Evolutionary conservation across 2,113 vertebrate genomes (phyloP), one percentile per base, ranked within the genome.

Genomic region (Stictonetta naevosa): DNA sequence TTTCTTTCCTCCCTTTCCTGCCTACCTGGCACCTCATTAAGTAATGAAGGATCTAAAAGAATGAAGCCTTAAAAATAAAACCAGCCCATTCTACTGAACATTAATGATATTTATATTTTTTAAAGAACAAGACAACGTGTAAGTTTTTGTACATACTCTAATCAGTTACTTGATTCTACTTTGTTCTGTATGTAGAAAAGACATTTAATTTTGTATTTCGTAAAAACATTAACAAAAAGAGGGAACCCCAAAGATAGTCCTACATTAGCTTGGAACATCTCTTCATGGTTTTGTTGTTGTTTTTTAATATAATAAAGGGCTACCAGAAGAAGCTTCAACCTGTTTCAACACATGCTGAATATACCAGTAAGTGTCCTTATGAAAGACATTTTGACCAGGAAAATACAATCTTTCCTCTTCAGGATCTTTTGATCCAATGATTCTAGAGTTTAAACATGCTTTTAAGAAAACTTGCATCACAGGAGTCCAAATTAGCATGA

Each of bases 31-130:
- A 56, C 82, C 68, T 94, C 91, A 16, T 68, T 86, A 82, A 96
- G 91, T 93, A 88, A 97, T 96, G 95, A 97, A 97, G 96, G 91
- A 96, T 95, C 93, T 97, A 82, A 95, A 86, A 94, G 60, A 95
- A 86, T 88, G 87, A 98, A 97, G 97, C 97, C 98, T 98, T 98
- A 97, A 97, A 97, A 88, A 94, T 96, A 92, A 92, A 58, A 58
- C 84, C 89, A 58, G 91, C 91, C 78, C 66, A 21, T 95, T 96
- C 83, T 95, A 96, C 96, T 97, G 95, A 96, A 97, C 96, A 81
- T 90, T 97, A 96, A 96, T 94, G 95, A 98, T 99, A 99, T 99
- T 98, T 99, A 99, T 99, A 98, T 98, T 98, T 98, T 98, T 97
- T 96, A 93, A 93, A 97, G 97, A 95, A 92, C 97, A 92, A 95